Conservation (phyloP, 2,113 vertebrate genomes). For the Ahaetulla prasina region DNA sequence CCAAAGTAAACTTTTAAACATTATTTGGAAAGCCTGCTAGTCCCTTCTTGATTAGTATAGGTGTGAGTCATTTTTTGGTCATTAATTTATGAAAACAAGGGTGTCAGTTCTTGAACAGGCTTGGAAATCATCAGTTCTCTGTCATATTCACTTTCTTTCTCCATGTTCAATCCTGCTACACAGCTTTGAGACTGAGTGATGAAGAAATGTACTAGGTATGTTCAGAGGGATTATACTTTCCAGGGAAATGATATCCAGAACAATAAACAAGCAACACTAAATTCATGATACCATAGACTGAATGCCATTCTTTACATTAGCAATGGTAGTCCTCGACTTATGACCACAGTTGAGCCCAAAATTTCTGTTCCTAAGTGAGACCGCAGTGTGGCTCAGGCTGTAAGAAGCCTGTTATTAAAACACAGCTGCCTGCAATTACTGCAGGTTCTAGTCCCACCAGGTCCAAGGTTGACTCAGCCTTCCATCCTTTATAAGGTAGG, state of each 20-base stretch:
- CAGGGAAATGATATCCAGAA: not conserved
- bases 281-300: not conserved
- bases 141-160: not conserved
- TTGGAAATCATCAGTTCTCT: not conserved
- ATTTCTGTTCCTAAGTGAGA: not conserved
- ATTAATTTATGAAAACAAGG: not conserved
- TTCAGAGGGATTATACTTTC: not conserved
- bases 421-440: no score
- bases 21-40: constrained; percentile 35
- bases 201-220: not conserved
- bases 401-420: no score
- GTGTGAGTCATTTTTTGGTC: not conserved
- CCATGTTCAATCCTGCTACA: not conserved
- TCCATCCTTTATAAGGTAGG: no score
- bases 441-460: no score
- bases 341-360: not conserved
- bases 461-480: no score
- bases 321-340: not conserved
- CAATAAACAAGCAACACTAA: not conserved
- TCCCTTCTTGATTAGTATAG: constrained; percentile 41
- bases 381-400: no score
- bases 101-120: not conserved
- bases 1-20: constrained; percentile 57
- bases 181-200: not conserved
- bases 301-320: not conserved